A percentile compares a stretch with the other conserved stretches of the same genome.
These are phyloP conservation scores for fruit fly (Drosophila melanogaster) DNA, from an alignment of 1,140 invertebrate genomes.

Conservation along the genomic window Release_6_plus_ISO1_MT NT_033779.5:2617501-2618000, in stretches of 20 bases:
- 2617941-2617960: slow-evolving; percentile 83
- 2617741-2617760: slow-evolving; percentile 70
- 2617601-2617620: slow-evolving; percentile 41
- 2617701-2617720: slow-evolving; percentile 31
- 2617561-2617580: slow-evolving; percentile 37
- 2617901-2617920: slow-evolving; percentile 46
- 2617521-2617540: slow-evolving; percentile 5
- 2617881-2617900: slow-evolving; percentile 73
- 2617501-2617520: neutral
- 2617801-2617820: neutral
- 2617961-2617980: slow-evolving; percentile 81
- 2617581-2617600: slow-evolving; percentile 54
- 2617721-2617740: slow-evolving; percentile 76
- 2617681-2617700: neutral
- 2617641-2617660: slow-evolving; percentile 78
- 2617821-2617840: neutral
- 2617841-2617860: slow-evolving; percentile 23
- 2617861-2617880: slow-evolving; percentile 73
- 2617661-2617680: slow-evolving; percentile 49
- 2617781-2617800: neutral
- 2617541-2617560: slow-evolving; percentile 1
- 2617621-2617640: slow-evolving; percentile 49
- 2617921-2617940: slow-evolving; percentile 66
- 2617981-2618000: slow-evolving; percentile 82
- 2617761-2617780: slow-evolving; percentile 16